phyloP scores from a whole-genome alignment of 1,140 invertebrate genomes.

The Cryptotermes secundus region DNA sequence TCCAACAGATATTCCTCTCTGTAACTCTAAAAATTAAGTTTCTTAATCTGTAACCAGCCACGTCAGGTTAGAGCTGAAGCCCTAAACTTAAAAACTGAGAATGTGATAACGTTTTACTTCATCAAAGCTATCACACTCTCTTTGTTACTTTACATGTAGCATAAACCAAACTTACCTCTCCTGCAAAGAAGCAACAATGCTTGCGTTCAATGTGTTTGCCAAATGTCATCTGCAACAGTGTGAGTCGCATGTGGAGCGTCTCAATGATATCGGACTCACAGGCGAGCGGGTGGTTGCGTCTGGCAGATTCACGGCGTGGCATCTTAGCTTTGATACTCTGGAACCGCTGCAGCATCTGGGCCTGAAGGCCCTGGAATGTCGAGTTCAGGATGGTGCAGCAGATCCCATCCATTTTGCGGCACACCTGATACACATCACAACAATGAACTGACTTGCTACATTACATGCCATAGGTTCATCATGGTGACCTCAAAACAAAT shows the following conservation, averaged over 20 bases:
- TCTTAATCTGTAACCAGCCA: too few relatives aligned
- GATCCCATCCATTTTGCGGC: slow-evolving; percentile 71
- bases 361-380: slow-evolving; percentile 77
- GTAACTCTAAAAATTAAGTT: too few relatives aligned
- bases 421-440: slow-evolving; percentile 60
- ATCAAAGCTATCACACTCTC: too few relatives aligned
- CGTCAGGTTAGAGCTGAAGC: too few relatives aligned
- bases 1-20: too few relatives aligned
- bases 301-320: slow-evolving; percentile 81
- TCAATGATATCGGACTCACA: slow-evolving; percentile 88
- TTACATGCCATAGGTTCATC: too few relatives aligned
- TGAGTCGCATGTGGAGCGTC: slow-evolving; percentile 83
- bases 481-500: too few relatives aligned
- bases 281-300: slow-evolving; percentile 78
- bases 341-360: slow-evolving; percentile 76
- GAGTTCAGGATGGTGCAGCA: slow-evolving; percentile 76
- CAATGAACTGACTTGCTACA: too few relatives aligned
- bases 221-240: slow-evolving; percentile 85
- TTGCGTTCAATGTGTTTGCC: slow-evolving; percentile 88
- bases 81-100: too few relatives aligned
- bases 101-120: too few relatives aligned
- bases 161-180: slow-evolving; percentile 63
- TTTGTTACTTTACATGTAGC: not conserved
- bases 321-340: slow-evolving; percentile 85
- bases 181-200: slow-evolving; percentile 87